phyloP scores from a whole-genome alignment of 2,888 invertebrate genomes.

The Lamproptera curius region DNA sequence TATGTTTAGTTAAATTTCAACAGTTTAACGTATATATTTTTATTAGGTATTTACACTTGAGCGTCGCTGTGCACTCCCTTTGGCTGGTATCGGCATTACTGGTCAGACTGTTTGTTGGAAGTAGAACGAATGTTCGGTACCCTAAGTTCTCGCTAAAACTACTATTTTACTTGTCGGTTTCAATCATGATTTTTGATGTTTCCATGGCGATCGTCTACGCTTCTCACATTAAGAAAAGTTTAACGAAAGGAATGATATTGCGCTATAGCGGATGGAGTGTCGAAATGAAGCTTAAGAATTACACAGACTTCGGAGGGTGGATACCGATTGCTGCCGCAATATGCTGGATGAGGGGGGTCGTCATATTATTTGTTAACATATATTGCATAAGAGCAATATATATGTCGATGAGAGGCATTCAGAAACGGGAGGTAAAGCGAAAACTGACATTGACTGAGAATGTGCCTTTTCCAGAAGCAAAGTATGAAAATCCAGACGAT shows the following conservation, averaged over 20 bases:
- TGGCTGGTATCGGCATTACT: conserved; percentile 44
- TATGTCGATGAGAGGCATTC: conserved; percentile 33
- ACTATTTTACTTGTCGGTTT: conserved; percentile 37
- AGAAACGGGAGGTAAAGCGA: conserved; percentile 37
- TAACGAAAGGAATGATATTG: conserved; percentile 56
- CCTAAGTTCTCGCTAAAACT: conserved; percentile 35
- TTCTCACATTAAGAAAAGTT: conserved; percentile 55
- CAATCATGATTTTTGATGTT: conserved; percentile 45
- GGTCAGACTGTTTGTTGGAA: conserved; percentile 31
- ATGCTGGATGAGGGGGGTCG: conserved; percentile 51
- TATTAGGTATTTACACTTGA: conserved; percentile 47
- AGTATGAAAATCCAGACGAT: conserved; percentile 22
- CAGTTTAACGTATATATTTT: no score
- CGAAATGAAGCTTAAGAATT: conserved; percentile 37
- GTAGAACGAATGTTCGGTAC: conserved; percentile 23
- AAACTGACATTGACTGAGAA: conserved; percentile 32
- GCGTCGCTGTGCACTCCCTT: conserved; percentile 40
- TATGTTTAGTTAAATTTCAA: no score
- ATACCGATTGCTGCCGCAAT: conserved; percentile 47
- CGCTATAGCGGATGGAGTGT: conserved; percentile 61
- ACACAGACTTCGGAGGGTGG: conserved; percentile 58
- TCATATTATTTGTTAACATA: conserved; percentile 45
- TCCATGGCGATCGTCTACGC: conserved; percentile 61
- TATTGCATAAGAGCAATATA: conserved; percentile 42
- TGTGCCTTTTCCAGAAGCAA: conserved; percentile 45